These are phyloP conservation scores for Macroramphosus scolopax DNA, from an alignment of 2,797 vertebrate species.

Conservation along the genomic window DNA sequence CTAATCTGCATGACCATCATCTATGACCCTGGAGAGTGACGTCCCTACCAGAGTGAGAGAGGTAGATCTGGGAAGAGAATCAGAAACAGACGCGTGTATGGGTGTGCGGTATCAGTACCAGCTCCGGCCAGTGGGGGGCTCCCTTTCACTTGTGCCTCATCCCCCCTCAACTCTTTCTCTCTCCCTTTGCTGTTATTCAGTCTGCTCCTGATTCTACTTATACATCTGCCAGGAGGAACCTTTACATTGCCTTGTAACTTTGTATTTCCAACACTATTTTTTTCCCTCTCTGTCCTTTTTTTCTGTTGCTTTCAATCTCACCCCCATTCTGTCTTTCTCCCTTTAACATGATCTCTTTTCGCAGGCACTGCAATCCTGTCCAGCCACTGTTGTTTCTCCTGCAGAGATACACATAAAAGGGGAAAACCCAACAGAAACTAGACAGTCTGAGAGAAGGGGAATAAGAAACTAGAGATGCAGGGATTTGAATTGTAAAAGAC, in stretches of 20 bases:
- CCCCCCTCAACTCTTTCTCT: background rate
- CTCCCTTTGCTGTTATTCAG: constrained; percentile 2
- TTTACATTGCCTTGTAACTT: constrained; percentile 27
- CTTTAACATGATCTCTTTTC: constrained; percentile 37
- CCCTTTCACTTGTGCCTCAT: constrained; percentile 43
- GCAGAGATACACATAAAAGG: constrained; percentile 30
- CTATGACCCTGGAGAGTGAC: constrained; percentile 25
- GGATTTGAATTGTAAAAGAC: constrained; percentile 1
- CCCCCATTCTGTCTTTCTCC: constrained; percentile 55
- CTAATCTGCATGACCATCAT: constrained; percentile 51
- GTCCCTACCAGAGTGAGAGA: too few relatives aligned
- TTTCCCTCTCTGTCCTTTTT: constrained; percentile 11
- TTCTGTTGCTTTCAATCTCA: constrained; percentile 45
- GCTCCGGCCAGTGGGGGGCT: constrained; percentile 59
- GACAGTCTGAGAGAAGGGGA: constrained; percentile 4
- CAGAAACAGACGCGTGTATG: background rate
- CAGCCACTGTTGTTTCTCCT: constrained; percentile 36
- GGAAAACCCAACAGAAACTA: constrained; percentile 25
- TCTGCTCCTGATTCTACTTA: constrained; percentile 1
- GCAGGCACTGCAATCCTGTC: constrained; percentile 42
- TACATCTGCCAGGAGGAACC: constrained; percentile 15
- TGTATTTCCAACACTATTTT: constrained; percentile 16
- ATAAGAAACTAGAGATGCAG: background rate
- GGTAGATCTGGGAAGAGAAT: background rate
- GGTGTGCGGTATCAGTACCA: constrained; percentile 26